Percentiles rank a stretch among this genome's conserved stretches.
These are phyloP conservation scores for Xiphophorus couchianus DNA, from an alignment of 2,113 vertebrate species.

Conservation along the genomic window DNA sequence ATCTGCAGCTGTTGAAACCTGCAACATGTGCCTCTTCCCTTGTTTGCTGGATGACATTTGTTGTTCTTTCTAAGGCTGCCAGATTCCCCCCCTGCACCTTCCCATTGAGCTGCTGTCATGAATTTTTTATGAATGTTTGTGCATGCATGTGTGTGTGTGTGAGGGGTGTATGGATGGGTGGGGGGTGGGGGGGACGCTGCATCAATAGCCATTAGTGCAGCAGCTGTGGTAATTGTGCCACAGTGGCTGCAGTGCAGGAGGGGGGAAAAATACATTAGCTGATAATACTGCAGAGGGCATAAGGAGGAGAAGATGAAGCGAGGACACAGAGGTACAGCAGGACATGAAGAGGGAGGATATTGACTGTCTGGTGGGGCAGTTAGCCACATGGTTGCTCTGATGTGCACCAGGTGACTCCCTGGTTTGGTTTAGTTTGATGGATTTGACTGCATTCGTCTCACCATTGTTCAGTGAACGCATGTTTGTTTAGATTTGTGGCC, in stretches of 20 bases:
- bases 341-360: conserved; percentile 43
- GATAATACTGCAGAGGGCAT: conserved; percentile 74
- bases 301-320: conserved; percentile 53
- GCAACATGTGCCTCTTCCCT: conserved; percentile 31
- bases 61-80: conserved; percentile 63
- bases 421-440: conserved; percentile 2
- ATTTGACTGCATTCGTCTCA: conserved; percentile 13
- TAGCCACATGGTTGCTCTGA: conserved; percentile 41
- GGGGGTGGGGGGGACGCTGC: conserved; percentile 47
- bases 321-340: conserved; percentile 41
- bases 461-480: not conserved
- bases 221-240: conserved; percentile 76
- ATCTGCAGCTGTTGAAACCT: conserved; percentile 8
- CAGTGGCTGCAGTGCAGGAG: conserved; percentile 70
- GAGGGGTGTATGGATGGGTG: conserved; percentile 22
- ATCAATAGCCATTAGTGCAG: conserved; percentile 81
- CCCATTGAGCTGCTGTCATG: conserved; percentile 70
- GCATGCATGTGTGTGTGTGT: conserved; percentile 54
- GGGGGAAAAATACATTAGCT: conserved; percentile 61
- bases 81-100: conserved; percentile 64
- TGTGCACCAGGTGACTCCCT: conserved; percentile 38
- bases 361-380: conserved; percentile 39
- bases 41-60: conserved; percentile 68
- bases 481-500: not conserved
- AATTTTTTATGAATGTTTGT: conserved; percentile 79